phyloP scores from a whole-genome alignment of 2,797 vertebrate species.

The Eremophila alpestris region DNA sequence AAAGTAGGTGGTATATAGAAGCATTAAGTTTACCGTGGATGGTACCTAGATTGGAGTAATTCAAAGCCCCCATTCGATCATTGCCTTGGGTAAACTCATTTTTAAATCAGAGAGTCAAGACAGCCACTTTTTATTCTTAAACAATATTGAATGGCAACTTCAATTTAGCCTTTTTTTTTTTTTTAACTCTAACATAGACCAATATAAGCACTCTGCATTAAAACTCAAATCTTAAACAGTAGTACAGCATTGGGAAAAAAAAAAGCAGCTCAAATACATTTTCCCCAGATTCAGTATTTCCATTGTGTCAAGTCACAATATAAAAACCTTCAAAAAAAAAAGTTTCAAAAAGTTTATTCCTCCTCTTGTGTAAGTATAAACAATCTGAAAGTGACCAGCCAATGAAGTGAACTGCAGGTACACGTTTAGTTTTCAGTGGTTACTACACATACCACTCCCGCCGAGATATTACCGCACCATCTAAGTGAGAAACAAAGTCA shows the following conservation, averaged over 20 bases:
- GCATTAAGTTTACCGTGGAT: slow-evolving; percentile 61
- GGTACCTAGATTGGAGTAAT: background rate
- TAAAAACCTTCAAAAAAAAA: slow-evolving; percentile 72
- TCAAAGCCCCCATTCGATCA: slow-evolving; percentile 41
- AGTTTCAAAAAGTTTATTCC: slow-evolving; percentile 80
- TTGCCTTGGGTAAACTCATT: slow-evolving; percentile 53
- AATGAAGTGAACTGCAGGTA: slow-evolving; percentile 72
- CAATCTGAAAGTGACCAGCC: slow-evolving; percentile 79
- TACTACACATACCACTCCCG: slow-evolving; percentile 98
- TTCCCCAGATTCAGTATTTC: slow-evolving; percentile 73
- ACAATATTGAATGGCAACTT: slow-evolving; percentile 53
- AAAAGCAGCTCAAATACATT: slow-evolving; percentile 75
- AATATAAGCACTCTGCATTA: slow-evolving; percentile 75
- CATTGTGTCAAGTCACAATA: slow-evolving; percentile 76
- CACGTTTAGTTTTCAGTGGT: slow-evolving; percentile 69
- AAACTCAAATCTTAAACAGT: slow-evolving; percentile 77
- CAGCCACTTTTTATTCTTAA: slow-evolving; percentile 68
- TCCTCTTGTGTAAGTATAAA: slow-evolving; percentile 77
- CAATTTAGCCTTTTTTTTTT: slow-evolving; percentile 59
- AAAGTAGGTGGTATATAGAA: slow-evolving; percentile 49
- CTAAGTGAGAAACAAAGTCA: slow-evolving; percentile 96
- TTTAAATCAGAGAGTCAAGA: slow-evolving; percentile 70
- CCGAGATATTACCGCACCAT: slow-evolving; percentile 97
- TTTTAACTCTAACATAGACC: slow-evolving; percentile 70
- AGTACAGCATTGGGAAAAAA: slow-evolving; percentile 78